Conservation (phyloP, 37 sponge, comb jelly and placozoan genomes). For the Chondrosia reniformis region DNA sequence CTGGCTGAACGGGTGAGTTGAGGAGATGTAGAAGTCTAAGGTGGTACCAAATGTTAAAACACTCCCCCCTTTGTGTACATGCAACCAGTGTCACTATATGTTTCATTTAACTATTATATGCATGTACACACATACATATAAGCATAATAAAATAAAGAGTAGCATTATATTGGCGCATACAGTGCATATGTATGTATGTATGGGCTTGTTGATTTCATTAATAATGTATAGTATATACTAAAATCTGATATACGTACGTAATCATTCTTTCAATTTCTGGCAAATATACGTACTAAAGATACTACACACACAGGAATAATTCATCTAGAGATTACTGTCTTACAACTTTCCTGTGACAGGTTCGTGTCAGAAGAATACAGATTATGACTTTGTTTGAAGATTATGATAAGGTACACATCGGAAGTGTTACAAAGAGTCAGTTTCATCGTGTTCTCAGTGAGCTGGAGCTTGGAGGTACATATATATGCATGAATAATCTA, state of each 20-base stretch:
- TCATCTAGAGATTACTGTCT: not conserved
- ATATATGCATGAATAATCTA: no score
- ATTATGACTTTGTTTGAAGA: conserved; percentile 87
- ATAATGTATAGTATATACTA: not conserved
- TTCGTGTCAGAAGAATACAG: conserved; percentile 76
- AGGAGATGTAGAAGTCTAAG: no score
- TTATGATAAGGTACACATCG: conserved; percentile 84
- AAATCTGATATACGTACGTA: not conserved
- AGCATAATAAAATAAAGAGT: not conserved
- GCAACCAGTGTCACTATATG: not conserved
- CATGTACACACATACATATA: not conserved
- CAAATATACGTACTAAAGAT: not conserved
- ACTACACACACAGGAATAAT: not conserved
- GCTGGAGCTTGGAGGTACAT: conserved; percentile 53
- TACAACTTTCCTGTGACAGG: conserved; percentile 34
- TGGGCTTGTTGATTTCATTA: not conserved
- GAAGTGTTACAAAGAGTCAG: conserved; percentile 79
- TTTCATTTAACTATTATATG: not conserved
- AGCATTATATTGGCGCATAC: not conserved
- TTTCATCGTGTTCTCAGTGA: conserved; percentile 88
- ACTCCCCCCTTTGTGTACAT: not conserved
- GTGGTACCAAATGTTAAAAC: not conserved
- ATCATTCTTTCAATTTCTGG: not conserved
- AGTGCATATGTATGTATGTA: not conserved
- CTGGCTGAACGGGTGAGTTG: conserved; percentile 62